Evolutionary conservation across 2,113 vertebrate genomes (phyloP).

Genomic region (Ageneiosus marmoratus): DNA sequence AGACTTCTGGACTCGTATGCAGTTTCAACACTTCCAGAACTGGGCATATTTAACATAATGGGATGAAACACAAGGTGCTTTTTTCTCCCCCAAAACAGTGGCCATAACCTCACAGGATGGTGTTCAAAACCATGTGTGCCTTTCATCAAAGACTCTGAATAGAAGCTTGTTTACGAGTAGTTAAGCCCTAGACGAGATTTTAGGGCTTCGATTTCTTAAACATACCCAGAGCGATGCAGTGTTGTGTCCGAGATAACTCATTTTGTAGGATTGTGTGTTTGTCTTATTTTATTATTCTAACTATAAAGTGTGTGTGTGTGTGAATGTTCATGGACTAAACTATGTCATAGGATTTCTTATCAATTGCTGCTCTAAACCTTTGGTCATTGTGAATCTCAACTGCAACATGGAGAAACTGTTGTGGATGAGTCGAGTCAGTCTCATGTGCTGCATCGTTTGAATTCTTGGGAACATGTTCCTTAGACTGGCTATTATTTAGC

Average conservation of each 20-base stretch:
- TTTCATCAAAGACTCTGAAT: conserved; percentile 27
- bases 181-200: not conserved
- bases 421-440: not conserved
- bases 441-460: conserved; percentile 36
- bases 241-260: conserved; percentile 4
- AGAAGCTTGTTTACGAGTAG: conserved; percentile 34
- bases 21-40: not conserved
- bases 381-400: conserved; percentile 26
- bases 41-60: not conserved
- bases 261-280: not conserved
- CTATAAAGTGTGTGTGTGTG: not conserved
- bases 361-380: conserved; percentile 29
- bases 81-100: not conserved
- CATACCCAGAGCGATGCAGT: conserved; percentile 19
- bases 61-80: not conserved
- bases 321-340: not conserved
- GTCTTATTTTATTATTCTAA: conserved; percentile 18
- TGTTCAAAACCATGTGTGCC: conserved; percentile 30
- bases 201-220: conserved; percentile 5
- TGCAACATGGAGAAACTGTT: not conserved
- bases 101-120: conserved; percentile 9
- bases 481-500: conserved; percentile 59
- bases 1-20: not conserved
- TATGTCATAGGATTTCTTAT: conserved; percentile 30
- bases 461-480: conserved; percentile 66